Evolutionary conservation across 1,140 invertebrate genomes (phyloP).

Genomic region (Leguminivora glycinivorella): DNA sequence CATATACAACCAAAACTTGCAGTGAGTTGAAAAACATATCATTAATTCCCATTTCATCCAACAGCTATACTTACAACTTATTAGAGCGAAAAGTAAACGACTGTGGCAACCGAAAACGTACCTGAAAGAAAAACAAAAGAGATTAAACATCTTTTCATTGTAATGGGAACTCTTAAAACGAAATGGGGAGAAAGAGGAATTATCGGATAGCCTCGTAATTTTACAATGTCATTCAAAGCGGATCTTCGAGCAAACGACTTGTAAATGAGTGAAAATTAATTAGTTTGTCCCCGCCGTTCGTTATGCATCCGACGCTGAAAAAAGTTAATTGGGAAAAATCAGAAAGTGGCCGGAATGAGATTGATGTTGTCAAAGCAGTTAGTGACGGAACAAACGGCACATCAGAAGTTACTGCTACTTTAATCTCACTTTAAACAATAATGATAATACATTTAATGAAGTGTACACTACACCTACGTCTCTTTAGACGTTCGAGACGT

Average conservation of each 20-base stretch:
- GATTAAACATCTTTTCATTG: constrained; percentile 19
- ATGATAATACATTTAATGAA: too few species aligned
- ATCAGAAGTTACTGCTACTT: constrained; percentile 8
- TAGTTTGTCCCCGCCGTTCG: constrained; percentile 44
- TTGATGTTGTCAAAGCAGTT: constrained; percentile 40
- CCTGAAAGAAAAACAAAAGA: constrained; percentile 42
- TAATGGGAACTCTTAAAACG: constrained; percentile 20
- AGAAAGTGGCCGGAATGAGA: constrained; percentile 40
- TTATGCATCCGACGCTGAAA: constrained; percentile 43
- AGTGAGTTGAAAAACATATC: background rate
- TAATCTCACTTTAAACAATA: background rate
- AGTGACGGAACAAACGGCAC: constrained; percentile 26
- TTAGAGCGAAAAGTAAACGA: background rate
- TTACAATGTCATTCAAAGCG: constrained; percentile 26
- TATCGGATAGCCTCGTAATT: constrained; percentile 25
- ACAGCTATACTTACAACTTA: constrained; percentile 12
- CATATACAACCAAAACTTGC: constrained; percentile 16
- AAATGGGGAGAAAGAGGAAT: constrained; percentile 24
- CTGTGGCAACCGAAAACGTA: constrained; percentile 29
- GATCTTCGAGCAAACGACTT: constrained; percentile 44
- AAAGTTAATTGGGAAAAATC: constrained; percentile 50
- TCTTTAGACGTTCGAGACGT: background rate
- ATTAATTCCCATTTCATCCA: background rate
- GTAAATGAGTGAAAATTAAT: constrained; percentile 65
- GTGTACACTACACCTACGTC: too few species aligned